Evolutionary conservation across 2,888 invertebrate species (phyloP).

Genomic region (Amphipyra tragopoginis): DNA sequence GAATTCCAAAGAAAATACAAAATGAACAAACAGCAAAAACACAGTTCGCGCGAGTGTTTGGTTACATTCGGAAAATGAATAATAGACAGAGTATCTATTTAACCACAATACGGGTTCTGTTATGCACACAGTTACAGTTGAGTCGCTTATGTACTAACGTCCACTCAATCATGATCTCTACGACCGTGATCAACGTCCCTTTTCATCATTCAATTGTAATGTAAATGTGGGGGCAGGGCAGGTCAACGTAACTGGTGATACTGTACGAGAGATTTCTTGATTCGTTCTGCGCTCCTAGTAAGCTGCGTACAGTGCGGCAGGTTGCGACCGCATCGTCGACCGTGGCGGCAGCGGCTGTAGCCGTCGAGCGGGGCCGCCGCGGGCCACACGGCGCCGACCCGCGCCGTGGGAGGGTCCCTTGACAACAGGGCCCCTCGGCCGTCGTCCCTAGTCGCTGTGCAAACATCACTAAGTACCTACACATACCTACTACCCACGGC

Average conservation of each 20-base stretch:
- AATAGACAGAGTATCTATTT: conserved; percentile 47
- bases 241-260: conserved; percentile 57
- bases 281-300: conserved; percentile 79
- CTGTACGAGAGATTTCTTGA: conserved; percentile 58
- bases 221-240: conserved; percentile 47
- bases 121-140: conserved; percentile 47
- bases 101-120: conserved; percentile 43
- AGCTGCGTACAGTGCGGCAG: conserved; percentile 82
- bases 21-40: conserved; percentile 17
- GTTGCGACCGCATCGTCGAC: conserved; percentile 71
- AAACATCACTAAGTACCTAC: conserved; percentile 55
- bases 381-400: conserved; percentile 35
- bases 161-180: conserved; percentile 58
- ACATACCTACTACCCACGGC: conserved; percentile 53
- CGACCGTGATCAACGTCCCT: conserved; percentile 10
- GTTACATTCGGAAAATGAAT: conserved; percentile 48
- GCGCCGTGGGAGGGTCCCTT: conserved; percentile 61
- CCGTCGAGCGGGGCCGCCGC: conserved; percentile 24
- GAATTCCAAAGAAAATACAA: conserved; percentile 17
- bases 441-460: conserved; percentile 47
- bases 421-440: conserved; percentile 54
- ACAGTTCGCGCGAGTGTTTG: conserved; percentile 38
- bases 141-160: conserved; percentile 59
- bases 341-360: conserved; percentile 58
- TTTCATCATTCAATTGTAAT: conserved; percentile 20